Evolutionary conservation across 2,888 invertebrate species (phyloP).

Genomic region (Meta bourneti): DNA sequence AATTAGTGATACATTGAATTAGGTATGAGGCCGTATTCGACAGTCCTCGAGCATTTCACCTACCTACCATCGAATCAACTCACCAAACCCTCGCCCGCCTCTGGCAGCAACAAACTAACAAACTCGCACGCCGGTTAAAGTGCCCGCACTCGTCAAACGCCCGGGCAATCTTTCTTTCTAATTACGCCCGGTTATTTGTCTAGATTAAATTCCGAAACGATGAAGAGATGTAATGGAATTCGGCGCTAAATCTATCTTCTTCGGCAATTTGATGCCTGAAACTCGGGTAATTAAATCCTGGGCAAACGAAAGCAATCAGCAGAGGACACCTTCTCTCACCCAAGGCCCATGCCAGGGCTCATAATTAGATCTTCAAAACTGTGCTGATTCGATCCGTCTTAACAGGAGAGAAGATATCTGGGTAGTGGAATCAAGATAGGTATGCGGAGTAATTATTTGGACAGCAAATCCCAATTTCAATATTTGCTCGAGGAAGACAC

Average conservation of each 20-base stretch:
- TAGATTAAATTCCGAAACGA: constrained; percentile 15
- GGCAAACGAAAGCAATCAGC: constrained; percentile 31
- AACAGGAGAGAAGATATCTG: background rate
- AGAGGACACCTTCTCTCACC: constrained; percentile 6
- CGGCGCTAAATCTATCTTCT: background rate
- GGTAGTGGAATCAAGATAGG: background rate
- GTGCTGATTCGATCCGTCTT: background rate
- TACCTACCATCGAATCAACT: too few species aligned
- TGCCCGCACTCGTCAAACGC: too few species aligned
- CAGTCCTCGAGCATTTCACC: too few species aligned
- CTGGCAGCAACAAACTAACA: too few species aligned
- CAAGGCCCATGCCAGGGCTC: background rate
- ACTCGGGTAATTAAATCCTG: constrained; percentile 37
- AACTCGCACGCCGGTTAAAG: too few species aligned
- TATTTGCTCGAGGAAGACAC: background rate
- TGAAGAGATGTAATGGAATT: background rate
- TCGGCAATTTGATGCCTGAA: constrained; percentile 20
- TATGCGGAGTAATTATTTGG: constrained; percentile 12
- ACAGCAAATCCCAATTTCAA: background rate
- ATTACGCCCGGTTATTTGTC: constrained; percentile 37
- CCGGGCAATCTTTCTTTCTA: background rate
- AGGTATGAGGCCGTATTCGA: too few species aligned
- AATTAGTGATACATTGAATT: too few species aligned
- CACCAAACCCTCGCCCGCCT: too few species aligned
- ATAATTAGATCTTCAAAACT: constrained; percentile 25